A percentile compares a stretch with the other conserved stretches of the same genome.
phyloP scores from a whole-genome alignment of 2,797 vertebrate species.

The Toxotes lorentzi region DNA sequence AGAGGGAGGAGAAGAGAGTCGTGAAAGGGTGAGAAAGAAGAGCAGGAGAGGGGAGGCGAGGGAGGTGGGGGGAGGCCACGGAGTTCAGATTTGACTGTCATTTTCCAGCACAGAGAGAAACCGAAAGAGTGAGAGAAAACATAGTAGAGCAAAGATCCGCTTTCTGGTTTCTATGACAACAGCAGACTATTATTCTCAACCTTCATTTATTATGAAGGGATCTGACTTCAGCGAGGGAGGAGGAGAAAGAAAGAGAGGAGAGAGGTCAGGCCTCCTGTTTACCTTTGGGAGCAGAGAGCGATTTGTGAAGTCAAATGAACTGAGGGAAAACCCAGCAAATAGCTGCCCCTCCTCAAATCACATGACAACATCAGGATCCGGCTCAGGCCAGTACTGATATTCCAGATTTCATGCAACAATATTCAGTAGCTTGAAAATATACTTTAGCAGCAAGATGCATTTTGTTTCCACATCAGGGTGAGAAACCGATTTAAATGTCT shows the following conservation, averaged over 20 bases:
- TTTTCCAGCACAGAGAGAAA: constrained; percentile 88
- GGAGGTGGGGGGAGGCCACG: constrained; percentile 17
- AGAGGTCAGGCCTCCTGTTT: constrained; percentile 42
- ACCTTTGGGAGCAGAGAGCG: constrained; percentile 31
- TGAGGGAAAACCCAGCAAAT: constrained; percentile 22
- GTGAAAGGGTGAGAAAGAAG: constrained; percentile 35
- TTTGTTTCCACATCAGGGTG: background rate
- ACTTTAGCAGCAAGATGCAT: background rate
- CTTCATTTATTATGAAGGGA: constrained; percentile 93
- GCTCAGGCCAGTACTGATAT: background rate
- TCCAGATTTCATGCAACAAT: background rate
- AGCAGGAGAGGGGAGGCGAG: background rate
- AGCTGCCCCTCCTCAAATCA: constrained; percentile 4
- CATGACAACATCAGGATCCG: background rate
- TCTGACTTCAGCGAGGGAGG: constrained; percentile 81
- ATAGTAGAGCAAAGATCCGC: constrained; percentile 83
- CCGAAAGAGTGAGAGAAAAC: constrained; percentile 52
- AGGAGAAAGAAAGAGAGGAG: background rate
- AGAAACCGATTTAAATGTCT: background rate
- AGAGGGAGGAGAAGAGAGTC: constrained; percentile 31
- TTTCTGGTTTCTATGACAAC: constrained; percentile 94
- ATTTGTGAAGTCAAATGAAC: constrained; percentile 26
- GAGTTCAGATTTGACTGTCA: constrained; percentile 84
- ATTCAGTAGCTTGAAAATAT: background rate
- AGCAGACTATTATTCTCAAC: constrained; percentile 90